These are phyloP conservation scores for Noctua fimbriata DNA, from an alignment of 2,888 invertebrate genomes.

Conservation along the genomic window DNA sequence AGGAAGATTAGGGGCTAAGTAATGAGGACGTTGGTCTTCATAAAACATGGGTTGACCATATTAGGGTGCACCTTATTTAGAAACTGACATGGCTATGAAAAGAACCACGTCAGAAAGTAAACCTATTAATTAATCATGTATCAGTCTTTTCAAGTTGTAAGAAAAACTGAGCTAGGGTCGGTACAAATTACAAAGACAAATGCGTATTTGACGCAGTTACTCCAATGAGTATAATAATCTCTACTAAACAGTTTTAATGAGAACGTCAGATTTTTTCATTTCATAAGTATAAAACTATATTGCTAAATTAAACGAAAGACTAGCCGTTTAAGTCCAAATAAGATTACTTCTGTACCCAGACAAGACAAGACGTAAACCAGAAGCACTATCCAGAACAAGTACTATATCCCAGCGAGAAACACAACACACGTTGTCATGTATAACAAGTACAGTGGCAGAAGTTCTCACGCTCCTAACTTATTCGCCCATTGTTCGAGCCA, in stretches of 20 bases:
- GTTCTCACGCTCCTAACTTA: constrained; percentile 27
- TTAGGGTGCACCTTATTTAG: background rate
- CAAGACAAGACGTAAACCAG: background rate
- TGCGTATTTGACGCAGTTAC: background rate
- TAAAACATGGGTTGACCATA: background rate
- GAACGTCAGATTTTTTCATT: background rate
- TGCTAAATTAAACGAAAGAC: background rate
- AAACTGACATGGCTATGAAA: background rate
- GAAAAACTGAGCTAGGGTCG: background rate
- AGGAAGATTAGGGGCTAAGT: background rate
- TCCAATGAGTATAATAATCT: background rate
- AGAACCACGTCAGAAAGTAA: background rate
- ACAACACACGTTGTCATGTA: background rate
- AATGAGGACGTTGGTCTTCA: background rate
- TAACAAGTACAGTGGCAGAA: constrained; percentile 11
- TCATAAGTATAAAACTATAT: background rate
- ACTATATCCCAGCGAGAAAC: background rate
- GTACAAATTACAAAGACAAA: background rate
- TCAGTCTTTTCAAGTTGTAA: background rate
- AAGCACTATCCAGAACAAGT: background rate
- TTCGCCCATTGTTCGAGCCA: constrained; percentile 17
- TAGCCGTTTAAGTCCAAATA: background rate
- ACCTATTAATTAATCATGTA: background rate
- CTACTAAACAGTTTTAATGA: background rate
- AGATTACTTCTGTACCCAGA: background rate